Evolutionary conservation across 2,113 vertebrate species (phyloP), one percentile per base, ranked within the genome.

Genomic region (Mungos mungo): DNA sequence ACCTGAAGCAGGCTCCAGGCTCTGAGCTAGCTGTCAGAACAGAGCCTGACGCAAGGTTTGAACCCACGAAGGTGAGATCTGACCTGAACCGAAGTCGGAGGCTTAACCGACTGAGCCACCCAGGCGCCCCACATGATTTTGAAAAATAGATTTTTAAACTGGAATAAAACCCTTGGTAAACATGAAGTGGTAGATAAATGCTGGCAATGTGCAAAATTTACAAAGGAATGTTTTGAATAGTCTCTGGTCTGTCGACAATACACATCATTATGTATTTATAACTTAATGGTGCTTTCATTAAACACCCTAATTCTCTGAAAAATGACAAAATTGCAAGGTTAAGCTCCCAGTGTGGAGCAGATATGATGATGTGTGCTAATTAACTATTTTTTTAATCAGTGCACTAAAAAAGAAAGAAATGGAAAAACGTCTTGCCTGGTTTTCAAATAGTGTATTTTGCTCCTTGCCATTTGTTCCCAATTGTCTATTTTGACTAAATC

Each of bases 281-380:
- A 96, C 27, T 80, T 96, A 91, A 89, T 93, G 77, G 35, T 93
- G 60, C 71, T 97, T 96, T 96, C 85, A 94, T 96, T 97, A 95
- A 96, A 95, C 50, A 94, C 54, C 16, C 16, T 47, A 68, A 69
- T 95, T 97, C 41, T 96, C 60, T 86, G 80, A 96, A 97, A 97
- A 96, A 97, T 88, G 80, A 94, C 41, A 97, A 93, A 97, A 96
- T 90, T 82, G 69, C 41, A 96, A 97, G 90, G 87, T 97, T 96
- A 96, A 96, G 93, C 74, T 96, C 68, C 21, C 85, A 79, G 57
- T 87, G 33, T 96, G 88, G 72, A 97, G 60, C 90, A 96, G 38
- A 91, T 86, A 31, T 91, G 47, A 63, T 31, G 35, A 88, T 97
- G 80, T 88, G 88, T 76, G 57, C 76, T 96, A 96, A 98, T 97